Evolutionary conservation across 2,113 vertebrate genomes (phyloP), one percentile per base, ranked within the genome.

Genomic region (Pandion haliaetus): DNA sequence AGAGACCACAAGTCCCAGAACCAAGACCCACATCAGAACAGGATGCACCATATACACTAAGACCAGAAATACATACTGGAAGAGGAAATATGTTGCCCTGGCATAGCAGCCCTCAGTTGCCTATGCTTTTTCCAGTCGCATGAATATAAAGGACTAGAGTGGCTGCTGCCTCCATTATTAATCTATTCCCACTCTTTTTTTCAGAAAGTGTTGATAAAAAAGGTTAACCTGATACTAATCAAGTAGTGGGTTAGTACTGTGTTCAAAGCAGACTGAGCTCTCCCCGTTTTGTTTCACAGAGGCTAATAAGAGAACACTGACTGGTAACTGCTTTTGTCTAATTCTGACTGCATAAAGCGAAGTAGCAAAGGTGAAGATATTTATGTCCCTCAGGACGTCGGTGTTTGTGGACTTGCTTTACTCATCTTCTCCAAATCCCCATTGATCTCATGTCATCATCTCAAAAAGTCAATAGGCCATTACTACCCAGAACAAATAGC

Each of bases 381-480:
- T 57, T 83, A 85, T 8, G 16, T 69, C 49, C 57, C 40, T 89
- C 26, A 58, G 78, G 83, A 57, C 29, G 31, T 74, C 1, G 2
- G 29, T 61, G 42, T 93, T 74, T 93, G 80, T 63, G 44, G 44
- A 80, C 72, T 82, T 78, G 79, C 65, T 84, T 91, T 87, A 67
- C 83, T 84, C 69, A 71, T 86, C 65, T 90, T 82, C 84, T 92
- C 32, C 20, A 97, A 96, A 95, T 87, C 80, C 49, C 77, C 45
- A 93, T 74, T 78, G 91, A 96, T 95, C 69, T 95, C 72, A 71
- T 55, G 42, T 55, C 89, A 90, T 85, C 49, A 61, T 90, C 73
- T 93, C 78, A 87, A 82, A 84, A 92, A 96, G 52, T 91, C 93
- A 79, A 91, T 80, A 95, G 86, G 81, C 52, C 36, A 18, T 84